These are phyloP conservation scores for Zosterops pallidus DNA, from an alignment of 2,113 vertebrate genomes.

Conservation along the genomic window DNA sequence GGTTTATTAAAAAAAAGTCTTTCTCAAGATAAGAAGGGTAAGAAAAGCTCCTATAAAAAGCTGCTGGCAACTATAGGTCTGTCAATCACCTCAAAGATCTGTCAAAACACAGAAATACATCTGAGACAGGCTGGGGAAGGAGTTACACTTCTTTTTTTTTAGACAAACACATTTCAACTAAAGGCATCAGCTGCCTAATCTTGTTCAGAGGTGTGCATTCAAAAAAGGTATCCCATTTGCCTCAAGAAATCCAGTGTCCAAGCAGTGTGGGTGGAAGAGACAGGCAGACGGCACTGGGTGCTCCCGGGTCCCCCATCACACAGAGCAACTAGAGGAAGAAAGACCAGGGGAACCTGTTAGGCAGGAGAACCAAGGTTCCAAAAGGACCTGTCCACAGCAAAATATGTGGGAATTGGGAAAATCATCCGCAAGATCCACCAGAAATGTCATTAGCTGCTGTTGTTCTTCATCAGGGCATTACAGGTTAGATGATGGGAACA, in stretches of 20 bases:
- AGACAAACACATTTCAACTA: background rate
- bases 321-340: background rate
- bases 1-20: background rate
- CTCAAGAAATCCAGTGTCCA: background rate
- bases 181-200: background rate
- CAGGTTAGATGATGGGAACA: background rate
- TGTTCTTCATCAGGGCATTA: accelerated
- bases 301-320: accelerated
- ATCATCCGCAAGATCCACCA: background rate
- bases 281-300: background rate
- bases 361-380: background rate
- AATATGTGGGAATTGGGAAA: background rate
- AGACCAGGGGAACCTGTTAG: constrained; percentile 33
- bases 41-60: background rate
- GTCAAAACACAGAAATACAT: background rate
- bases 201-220: background rate
- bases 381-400: background rate
- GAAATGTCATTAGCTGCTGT: background rate
- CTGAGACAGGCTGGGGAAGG: background rate
- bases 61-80: background rate
- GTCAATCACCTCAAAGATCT: background rate
- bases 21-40: background rate
- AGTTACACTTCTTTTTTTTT: background rate
- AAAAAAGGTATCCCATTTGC: background rate
- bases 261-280: background rate